Percentiles rank a stretch among this genome's conserved stretches.
These are phyloP conservation scores for Hucho hucho DNA, from an alignment of 2,113 vertebrate genomes.

Conservation along the genomic window DNA sequence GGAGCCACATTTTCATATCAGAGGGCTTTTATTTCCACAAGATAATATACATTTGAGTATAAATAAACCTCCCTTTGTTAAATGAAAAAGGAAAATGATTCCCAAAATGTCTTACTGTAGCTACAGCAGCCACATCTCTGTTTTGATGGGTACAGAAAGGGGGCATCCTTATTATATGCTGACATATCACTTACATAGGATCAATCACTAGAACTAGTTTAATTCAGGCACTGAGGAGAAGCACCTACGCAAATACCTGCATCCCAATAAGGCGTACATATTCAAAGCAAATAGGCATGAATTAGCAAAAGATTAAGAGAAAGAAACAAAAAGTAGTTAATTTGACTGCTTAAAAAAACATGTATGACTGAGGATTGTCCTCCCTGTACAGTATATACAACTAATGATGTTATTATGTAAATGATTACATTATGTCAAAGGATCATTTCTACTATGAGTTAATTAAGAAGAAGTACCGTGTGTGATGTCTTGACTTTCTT, in stretches of 20 bases:
- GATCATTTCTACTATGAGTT: background rate
- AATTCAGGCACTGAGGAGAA: constrained; percentile 63
- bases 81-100: constrained; percentile 5
- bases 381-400: background rate
- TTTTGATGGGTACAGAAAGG: background rate
- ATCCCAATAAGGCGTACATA: constrained; percentile 56
- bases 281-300: constrained; percentile 39
- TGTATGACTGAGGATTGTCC: constrained; percentile 26
- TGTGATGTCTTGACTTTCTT: background rate
- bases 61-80: constrained; percentile 47
- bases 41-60: constrained; percentile 54
- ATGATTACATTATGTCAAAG: background rate
- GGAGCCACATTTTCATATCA: background rate
- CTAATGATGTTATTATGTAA: background rate
- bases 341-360: background rate
- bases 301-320: constrained; percentile 28
- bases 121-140: background rate
- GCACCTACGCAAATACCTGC: constrained; percentile 45
- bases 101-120: background rate
- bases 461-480: background rate
- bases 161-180: background rate
- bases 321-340: constrained; percentile 3
- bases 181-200: background rate
- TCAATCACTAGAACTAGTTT: background rate
- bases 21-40: constrained; percentile 23